Evolutionary conservation across 2,888 invertebrate genomes (phyloP), one percentile per base, ranked within the genome.

Genomic region (Volucella zonaria): DNA sequence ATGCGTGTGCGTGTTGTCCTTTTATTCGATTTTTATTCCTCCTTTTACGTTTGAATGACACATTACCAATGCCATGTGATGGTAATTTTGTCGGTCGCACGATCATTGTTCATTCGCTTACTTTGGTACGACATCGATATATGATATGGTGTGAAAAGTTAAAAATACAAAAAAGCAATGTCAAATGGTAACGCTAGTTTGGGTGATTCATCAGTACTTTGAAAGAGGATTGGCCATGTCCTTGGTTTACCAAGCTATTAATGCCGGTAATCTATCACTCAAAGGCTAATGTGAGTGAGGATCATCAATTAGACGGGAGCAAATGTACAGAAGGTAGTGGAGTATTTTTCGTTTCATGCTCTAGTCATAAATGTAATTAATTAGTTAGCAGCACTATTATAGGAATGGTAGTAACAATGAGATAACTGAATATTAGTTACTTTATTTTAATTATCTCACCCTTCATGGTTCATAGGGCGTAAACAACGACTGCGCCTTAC

Each of bases 221-320:
- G 31, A 14, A 42, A 38, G 11, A 45, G 43, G 75, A 15, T 23
- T 47, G 45, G 9, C 12, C 11, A 51, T 43, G 67, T 58, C n/a
- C 58, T 59, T 75, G 66, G 59, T 66, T 75, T 59, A 59, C 58
- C 42, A 23, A 38, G 58, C 9, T 31, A 43, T 31, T 75, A 38
- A 75, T 75, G 51, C 51, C 8, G 58, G 15, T 15, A 38, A 67
- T 75, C 49, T 15, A 75, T 75, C 67, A 49, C 49, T 4, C 12
- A 8, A 6, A 14, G 31, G 12, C 3, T 40, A 31, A 59, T 40
- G 14, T 8, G 31, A 8, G 31, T 3, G 31, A 38, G 8, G 31
- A 38, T 31, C 56, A n/a, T 38, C 1, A 11, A 38, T 1, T 15
- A 14, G 51, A 0, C 6, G 6, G 31, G 31, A 6, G 4, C 6